Evolutionary conservation across 2,888 invertebrate species (phyloP).

Genomic region (Lepidocyrtinus sp.): DNA sequence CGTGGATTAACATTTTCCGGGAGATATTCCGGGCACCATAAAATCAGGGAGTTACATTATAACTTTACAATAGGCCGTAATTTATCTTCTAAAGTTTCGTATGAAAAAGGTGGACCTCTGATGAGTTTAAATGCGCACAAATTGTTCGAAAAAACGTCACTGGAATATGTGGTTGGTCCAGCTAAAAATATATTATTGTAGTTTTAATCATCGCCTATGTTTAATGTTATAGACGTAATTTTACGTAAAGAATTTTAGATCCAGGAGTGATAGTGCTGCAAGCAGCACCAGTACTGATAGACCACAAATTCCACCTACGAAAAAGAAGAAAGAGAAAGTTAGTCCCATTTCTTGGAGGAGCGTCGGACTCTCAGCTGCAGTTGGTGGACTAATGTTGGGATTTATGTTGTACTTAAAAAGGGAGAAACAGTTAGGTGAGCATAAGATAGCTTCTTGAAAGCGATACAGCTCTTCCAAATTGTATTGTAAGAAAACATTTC

Average conservation of each 20-base stretch:
- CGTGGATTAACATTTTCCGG: no score
- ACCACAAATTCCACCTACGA: conserved; percentile 37
- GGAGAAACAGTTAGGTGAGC: conserved; percentile 82
- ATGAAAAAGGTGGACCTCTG: no score
- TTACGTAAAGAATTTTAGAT: neutral
- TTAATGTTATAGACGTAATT: no score
- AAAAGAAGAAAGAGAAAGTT: conserved; percentile 37
- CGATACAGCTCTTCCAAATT: neutral
- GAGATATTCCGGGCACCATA: no score
- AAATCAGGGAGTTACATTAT: no score
- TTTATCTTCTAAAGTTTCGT: no score
- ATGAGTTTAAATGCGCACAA: no score
- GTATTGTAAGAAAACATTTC: no score
- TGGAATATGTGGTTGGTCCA: neutral
- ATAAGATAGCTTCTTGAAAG: neutral
- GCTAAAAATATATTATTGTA: neutral
- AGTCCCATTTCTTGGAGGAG: conserved; percentile 88
- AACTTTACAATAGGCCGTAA: no score
- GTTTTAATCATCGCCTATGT: no score
- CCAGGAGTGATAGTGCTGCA: conserved; percentile 14
- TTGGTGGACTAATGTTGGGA: conserved; percentile 80
- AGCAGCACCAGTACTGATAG: conserved; percentile 3
- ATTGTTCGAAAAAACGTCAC: no score
- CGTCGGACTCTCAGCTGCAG: conserved; percentile 78
- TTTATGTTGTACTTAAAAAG: conserved; percentile 85